Conservation (phyloP, 1,140 invertebrate genomes). For the Sinella curviseta region DNA sequence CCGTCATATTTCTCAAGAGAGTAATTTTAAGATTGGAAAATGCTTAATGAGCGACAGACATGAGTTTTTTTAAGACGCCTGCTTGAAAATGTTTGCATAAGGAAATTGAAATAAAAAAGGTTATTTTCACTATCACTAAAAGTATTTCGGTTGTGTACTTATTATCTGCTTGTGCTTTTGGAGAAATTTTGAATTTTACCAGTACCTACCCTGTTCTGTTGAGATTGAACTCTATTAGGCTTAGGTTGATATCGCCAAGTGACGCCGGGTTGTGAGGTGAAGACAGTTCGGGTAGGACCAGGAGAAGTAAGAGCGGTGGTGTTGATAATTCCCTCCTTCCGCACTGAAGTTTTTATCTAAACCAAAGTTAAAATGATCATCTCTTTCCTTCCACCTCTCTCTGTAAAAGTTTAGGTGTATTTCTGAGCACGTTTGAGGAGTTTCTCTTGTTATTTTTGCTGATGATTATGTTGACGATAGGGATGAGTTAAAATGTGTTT, state of each 20-base stretch:
- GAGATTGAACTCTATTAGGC: too few species aligned
- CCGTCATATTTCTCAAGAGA: constrained; percentile 25
- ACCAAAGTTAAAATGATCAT: not conserved
- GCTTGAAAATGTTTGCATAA: constrained; percentile 15
- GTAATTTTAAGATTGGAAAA: constrained; percentile 9
- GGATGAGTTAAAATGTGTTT: not conserved
- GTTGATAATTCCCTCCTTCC: not conserved
- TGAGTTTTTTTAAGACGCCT: constrained; percentile 11
- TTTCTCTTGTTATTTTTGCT: not conserved
- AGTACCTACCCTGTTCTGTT: too few species aligned
- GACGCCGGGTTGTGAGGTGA: too few species aligned
- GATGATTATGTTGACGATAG: not conserved
- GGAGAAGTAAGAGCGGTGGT: not conserved
- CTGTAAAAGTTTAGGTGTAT: not conserved
- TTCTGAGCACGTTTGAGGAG: too few species aligned
- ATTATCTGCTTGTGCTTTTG: not conserved
- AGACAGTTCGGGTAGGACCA: not conserved
- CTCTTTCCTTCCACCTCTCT: not conserved
- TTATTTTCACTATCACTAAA: not conserved
- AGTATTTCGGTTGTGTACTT: not conserved
- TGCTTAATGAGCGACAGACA: constrained; percentile 24
- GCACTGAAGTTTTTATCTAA: not conserved
- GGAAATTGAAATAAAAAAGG: not conserved
- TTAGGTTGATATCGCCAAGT: too few species aligned
- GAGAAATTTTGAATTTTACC: not conserved